Percentiles rank a stretch among this genome's conserved stretches.
Evolutionary conservation across 2,888 invertebrate genomes (phyloP).

Genomic region (Apodemia mormo): DNA sequence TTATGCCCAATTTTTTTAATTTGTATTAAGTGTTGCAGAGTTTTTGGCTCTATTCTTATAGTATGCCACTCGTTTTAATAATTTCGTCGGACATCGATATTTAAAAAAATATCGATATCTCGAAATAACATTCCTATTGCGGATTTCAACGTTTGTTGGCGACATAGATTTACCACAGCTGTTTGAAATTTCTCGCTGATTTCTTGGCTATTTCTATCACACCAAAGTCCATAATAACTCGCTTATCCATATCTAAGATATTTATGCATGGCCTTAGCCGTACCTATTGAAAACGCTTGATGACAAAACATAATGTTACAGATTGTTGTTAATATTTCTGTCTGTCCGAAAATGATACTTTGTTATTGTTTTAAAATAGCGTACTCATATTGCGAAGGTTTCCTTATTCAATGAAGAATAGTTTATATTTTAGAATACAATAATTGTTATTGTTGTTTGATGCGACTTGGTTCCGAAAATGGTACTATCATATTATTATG

Average conservation of each 20-base stretch:
- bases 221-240: slow-evolving; percentile 17
- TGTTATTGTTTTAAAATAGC: slow-evolving; percentile 6
- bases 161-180: slow-evolving; percentile 20
- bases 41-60: too few species aligned
- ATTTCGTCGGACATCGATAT: too few species aligned
- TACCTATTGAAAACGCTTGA: slow-evolving; percentile 11
- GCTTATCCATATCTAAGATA: slow-evolving; percentile 14
- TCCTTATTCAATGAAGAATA: background rate
- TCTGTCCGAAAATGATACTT: background rate
- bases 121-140: background rate
- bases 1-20: too few species aligned
- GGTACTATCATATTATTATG: too few species aligned
- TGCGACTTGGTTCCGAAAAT: background rate
- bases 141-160: slow-evolving; percentile 24
- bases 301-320: slow-evolving; percentile 13
- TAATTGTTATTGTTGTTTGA: background rate
- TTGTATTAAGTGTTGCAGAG: too few species aligned
- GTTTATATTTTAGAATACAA: background rate
- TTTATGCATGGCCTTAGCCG: slow-evolving; percentile 13
- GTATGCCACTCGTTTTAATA: too few species aligned
- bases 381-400: background rate
- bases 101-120: background rate
- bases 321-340: background rate
- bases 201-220: slow-evolving; percentile 22
- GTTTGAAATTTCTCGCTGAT: slow-evolving; percentile 24